These are phyloP conservation scores for Macrostomum lignano DNA, from an alignment of 1,140 invertebrate genomes.

Conservation along the genomic window DNA sequence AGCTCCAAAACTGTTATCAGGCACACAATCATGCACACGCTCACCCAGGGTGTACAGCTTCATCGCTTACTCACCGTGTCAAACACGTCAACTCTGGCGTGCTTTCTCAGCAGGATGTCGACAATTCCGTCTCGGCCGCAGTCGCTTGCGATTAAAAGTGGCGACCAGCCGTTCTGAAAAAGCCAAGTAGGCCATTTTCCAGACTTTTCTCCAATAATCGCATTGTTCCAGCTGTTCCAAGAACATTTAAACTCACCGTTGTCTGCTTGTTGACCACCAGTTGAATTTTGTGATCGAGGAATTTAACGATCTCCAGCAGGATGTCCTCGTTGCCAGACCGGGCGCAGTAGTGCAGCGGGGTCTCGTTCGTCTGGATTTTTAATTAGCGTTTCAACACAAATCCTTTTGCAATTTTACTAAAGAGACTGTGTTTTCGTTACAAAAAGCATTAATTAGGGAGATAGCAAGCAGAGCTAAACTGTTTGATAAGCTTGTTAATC, in stretches of 20 bases:
- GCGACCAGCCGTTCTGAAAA: constrained; percentile 55
- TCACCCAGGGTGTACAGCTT: no score
- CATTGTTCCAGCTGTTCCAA: background rate
- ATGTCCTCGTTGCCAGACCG: constrained; percentile 78
- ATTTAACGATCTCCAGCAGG: constrained; percentile 56
- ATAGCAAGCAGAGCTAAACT: no score
- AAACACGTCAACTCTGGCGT: constrained; percentile 89
- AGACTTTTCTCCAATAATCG: no score
- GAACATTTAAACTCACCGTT: constrained; percentile 18
- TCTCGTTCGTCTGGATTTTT: constrained; percentile 44
- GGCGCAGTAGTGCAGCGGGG: constrained; percentile 73
- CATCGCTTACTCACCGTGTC: constrained; percentile 41
- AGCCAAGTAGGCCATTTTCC: constrained; percentile 5
- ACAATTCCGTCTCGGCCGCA: constrained; percentile 42
- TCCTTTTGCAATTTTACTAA: no score
- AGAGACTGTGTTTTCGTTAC: no score
- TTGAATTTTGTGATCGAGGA: constrained; percentile 42
- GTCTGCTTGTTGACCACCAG: constrained; percentile 72
- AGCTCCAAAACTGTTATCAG: no score
- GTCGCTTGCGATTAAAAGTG: constrained; percentile 55
- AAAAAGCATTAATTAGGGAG: no score
- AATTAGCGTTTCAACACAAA: no score
- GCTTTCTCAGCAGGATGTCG: constrained; percentile 52
- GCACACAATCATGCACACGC: no score
- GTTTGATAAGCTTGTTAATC: no score